Evolutionary conservation across 2,113 vertebrate genomes (phyloP), one percentile per base, ranked within the genome.

Genomic region (Thunnus maccoyii): DNA sequence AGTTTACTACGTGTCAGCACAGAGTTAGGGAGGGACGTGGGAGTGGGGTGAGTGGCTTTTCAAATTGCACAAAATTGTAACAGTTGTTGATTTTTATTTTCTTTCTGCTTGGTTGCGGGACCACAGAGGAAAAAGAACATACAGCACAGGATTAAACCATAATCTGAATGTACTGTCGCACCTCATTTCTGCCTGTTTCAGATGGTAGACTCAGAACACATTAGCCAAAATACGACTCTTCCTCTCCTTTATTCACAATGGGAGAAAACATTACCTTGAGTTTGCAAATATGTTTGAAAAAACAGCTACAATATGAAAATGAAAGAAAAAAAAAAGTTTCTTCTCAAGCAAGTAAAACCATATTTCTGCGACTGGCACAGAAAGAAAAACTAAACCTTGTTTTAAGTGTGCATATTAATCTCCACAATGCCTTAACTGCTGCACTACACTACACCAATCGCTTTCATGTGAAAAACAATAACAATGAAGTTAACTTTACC

Each of bases 71-170:
- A 58, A 80, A 60, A 82, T 82, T 68, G 36, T 48, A 13, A 70
- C 56, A 68, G 25, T 62, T 72, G 76, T 88, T 57, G 61, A 84
- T 83, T 87, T 68, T 48, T 1, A 61, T 76, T 77, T 70, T 22
- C 46, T 82, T 86, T 72, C 76, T 57, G 48, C 76, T 79, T 41
- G 89, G 76, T 83, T 76, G 64, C 80, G 65, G 84, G 36, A 54
- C 48, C 84, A 61, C 83, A 50, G 72, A 86, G 78, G 66, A 41
- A 47, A 82, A 86, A 61, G 72, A 88, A 78, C 62, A 75, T 76
- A 63, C 74, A 81, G 80, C 82, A 85, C 67, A 60, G 88, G 90
- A 89, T 93, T 90, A 93, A 32, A 9, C 51, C 52, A 30, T 85
- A 91, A 92, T 87, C 88, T 80, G 60, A 58, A 79, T 80, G 69